Conservation (phyloP, 2,797 vertebrate genomes). For the Danio choprae region DNA sequence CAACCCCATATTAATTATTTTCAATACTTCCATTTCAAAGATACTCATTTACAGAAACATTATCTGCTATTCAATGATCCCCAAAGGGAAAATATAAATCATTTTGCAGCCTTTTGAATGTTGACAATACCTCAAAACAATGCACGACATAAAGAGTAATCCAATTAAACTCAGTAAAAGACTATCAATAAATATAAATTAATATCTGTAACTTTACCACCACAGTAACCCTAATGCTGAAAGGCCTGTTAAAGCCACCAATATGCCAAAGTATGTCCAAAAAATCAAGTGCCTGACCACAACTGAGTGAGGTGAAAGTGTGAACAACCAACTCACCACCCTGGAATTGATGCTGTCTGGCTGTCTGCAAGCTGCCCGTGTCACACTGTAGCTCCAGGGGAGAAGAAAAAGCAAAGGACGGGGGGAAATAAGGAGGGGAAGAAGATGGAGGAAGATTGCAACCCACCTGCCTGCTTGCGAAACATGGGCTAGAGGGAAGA, state of each 20-base stretch:
- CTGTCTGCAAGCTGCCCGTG: slow-evolving; percentile 31
- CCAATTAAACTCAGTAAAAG: slow-evolving; percentile 18
- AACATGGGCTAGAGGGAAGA: slow-evolving; percentile 33
- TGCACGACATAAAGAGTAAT: background rate
- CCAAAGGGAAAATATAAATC: background rate
- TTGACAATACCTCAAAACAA: slow-evolving; percentile 14
- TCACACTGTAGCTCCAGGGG: slow-evolving; percentile 15
- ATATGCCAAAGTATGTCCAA: background rate
- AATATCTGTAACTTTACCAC: background rate
- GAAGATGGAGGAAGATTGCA: slow-evolving; percentile 42
- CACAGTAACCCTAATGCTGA: background rate
- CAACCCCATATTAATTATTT: background rate
- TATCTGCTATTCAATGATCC: slow-evolving; percentile 2
- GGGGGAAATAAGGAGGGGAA: background rate
- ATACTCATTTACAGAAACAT: background rate
- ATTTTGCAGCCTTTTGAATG: background rate
- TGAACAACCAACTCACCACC: slow-evolving; percentile 59
- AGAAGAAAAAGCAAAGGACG: slow-evolving; percentile 1
- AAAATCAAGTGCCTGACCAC: slow-evolving; percentile 33
- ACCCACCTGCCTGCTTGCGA: slow-evolving; percentile 54
- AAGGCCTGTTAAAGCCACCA: slow-evolving; percentile 23
- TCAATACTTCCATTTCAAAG: background rate
- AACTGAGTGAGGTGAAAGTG: background rate
- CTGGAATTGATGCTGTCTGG: slow-evolving; percentile 36
- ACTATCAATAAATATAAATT: background rate